Conservation (phyloP, 2,113 vertebrate species). For the Athene noctua region DNA sequence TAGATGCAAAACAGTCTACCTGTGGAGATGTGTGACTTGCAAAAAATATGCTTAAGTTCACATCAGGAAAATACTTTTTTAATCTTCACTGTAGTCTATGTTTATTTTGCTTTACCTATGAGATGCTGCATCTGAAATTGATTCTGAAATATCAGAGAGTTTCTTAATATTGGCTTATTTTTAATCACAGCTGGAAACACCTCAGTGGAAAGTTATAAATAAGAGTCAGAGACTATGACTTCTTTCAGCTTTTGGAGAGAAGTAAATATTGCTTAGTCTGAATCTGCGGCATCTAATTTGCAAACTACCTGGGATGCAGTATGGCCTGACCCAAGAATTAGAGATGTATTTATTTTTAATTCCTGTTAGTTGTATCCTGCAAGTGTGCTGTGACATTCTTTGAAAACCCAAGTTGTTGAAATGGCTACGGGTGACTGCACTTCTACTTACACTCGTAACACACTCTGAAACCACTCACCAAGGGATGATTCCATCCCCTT, state of each 20-base stretch:
- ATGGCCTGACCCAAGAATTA: background rate
- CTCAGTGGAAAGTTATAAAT: conserved; percentile 32
- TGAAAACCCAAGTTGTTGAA: background rate
- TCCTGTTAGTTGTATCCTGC: background rate
- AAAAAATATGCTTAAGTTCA: background rate
- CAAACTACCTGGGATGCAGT: background rate
- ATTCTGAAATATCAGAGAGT: conserved; percentile 35
- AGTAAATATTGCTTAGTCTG: conserved; percentile 15
- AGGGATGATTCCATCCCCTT: background rate
- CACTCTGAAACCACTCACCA: background rate
- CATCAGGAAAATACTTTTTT: background rate
- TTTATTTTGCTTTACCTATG: conserved; percentile 39
- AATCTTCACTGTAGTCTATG: background rate
- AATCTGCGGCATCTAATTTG: background rate
- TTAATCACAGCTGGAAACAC: conserved; percentile 40
- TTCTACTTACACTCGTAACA: background rate
- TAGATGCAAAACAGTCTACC: background rate
- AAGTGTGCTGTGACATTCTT: background rate
- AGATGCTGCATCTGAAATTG: conserved; percentile 19
- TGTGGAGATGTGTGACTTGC: background rate
- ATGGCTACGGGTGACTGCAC: background rate
- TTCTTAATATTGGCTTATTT: conserved; percentile 34
- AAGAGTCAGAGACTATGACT: conserved; percentile 24
- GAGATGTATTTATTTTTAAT: conserved; percentile 5
- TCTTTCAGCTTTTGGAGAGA: conserved; percentile 34